Evolutionary conservation across 1,140 invertebrate species (phyloP), one percentile per base, ranked within the genome.

Genomic region (Zelostemma sp.): DNA sequence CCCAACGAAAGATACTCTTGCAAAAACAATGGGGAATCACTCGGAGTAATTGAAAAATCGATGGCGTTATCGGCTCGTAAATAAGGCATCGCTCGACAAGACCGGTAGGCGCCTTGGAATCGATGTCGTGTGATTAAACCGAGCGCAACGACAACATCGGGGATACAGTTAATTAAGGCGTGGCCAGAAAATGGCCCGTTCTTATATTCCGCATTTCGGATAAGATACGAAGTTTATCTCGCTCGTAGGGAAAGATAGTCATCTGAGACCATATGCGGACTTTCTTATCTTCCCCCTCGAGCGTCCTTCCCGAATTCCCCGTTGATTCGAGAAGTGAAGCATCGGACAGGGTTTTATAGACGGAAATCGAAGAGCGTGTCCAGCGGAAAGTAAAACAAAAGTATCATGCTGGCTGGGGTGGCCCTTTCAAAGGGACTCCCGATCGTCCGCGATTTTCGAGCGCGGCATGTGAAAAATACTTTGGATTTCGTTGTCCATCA

Each of bases 391-490:
- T 83, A 80, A 80, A 82, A 81, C 78, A 82, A 79, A 84, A 85
- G 81, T 80, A 84, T 79, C 76, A 84, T 85, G 83, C 83, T 85
- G 84, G 84, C 78, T 76, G 72, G 76, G 77, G 73, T 73, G n/a
- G n/a, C n/a, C n/a, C n/a, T n/a, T n/a, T n/a, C n/a, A n/a, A n/a
- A n/a, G n/a, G n/a, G n/a, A n/a, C n/a, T n/a, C n/a, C n/a, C n/a
- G n/a, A n/a, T n/a, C n/a, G n/a, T n/a, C n/a, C n/a, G n/a, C n/a
- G n/a, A n/a, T n/a, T n/a, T n/a, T n/a, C n/a, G n/a, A n/a, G n/a
- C n/a, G n/a, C n/a, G n/a, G n/a, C n/a, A n/a, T 31, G 5, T 6
- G 11, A 31, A 31, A 6, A 31, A 31, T 31, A 31, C 28, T 5
- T 6, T 6, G 28, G 11, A 31, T 31, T 6, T 31, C 11, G 28